Conservation (phyloP, 2,797 vertebrate genomes). For the Pangasius mekongensis region DNA sequence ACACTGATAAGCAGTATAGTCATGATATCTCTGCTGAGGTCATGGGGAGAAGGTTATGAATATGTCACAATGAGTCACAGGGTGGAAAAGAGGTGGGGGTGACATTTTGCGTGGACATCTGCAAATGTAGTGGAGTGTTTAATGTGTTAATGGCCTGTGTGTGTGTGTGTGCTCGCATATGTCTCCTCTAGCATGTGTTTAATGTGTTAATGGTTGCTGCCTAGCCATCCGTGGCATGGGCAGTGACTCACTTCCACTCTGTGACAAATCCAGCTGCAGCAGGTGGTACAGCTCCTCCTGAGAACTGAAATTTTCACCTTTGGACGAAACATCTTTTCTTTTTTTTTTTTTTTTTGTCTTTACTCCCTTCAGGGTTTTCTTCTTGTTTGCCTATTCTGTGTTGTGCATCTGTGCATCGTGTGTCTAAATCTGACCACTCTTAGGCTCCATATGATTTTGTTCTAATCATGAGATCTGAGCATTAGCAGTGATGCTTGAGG, state of each 20-base stretch:
- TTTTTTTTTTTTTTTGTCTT: too few relatives aligned
- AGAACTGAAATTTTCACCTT: constrained; percentile 55
- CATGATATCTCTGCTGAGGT: constrained; percentile 56
- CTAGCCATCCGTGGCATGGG: constrained; percentile 65
- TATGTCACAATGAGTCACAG: constrained; percentile 63
- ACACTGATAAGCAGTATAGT: constrained; percentile 40
- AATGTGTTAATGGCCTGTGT: constrained; percentile 66
- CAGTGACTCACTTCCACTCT: constrained; percentile 71
- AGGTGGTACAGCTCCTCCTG: constrained; percentile 62
- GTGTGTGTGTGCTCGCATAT: constrained; percentile 30
- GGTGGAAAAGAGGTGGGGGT: constrained; percentile 44
- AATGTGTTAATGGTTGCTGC: constrained; percentile 73
- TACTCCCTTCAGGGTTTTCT: background rate
- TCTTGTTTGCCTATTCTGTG: constrained; percentile 27
- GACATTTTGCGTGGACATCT: constrained; percentile 53
- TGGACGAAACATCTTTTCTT: constrained; percentile 36
- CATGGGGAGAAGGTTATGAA: constrained; percentile 60
- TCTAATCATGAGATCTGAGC: constrained; percentile 19
- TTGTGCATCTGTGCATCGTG: constrained; percentile 30
- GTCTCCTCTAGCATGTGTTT: constrained; percentile 65
- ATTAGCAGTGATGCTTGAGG: background rate
- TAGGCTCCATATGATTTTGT: background rate
- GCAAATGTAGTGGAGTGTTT: constrained; percentile 67
- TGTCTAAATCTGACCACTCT: background rate
- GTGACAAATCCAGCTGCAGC: constrained; percentile 57